phyloP scores from a whole-genome alignment of 2,888 invertebrate species.

The Himalopsyche tibetana region DNA sequence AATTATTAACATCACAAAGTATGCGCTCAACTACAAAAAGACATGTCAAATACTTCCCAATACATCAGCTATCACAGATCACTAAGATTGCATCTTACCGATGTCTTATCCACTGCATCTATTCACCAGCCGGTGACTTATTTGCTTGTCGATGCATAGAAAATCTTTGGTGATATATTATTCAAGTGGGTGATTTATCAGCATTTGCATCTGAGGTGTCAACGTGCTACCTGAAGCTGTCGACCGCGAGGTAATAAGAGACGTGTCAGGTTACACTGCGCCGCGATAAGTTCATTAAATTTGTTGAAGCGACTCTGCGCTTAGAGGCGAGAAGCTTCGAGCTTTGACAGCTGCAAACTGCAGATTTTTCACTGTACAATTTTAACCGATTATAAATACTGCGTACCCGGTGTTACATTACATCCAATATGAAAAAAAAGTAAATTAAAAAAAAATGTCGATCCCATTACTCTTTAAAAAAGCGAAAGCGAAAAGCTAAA shows the following conservation, averaged over 20 bases:
- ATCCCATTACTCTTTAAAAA: too few relatives aligned
- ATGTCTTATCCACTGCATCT: neutral
- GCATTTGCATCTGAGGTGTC: slow-evolving; percentile 2
- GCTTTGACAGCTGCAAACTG: slow-evolving; percentile 21
- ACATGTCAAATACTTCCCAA: too few relatives aligned
- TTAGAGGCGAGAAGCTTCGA: neutral
- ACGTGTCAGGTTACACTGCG: slow-evolving; percentile 6
- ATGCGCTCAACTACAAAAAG: too few relatives aligned
- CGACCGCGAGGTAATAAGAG: slow-evolving; percentile 16
- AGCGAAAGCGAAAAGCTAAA: too few relatives aligned
- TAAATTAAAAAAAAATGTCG: too few relatives aligned
- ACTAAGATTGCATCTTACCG: neutral
- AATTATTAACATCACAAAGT: too few relatives aligned
- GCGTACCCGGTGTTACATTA: too few relatives aligned
- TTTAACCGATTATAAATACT: too few relatives aligned
- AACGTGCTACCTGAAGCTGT: slow-evolving; percentile 12
- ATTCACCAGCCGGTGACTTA: neutral
- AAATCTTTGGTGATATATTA: slow-evolving; percentile 4
- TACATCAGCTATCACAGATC: too few relatives aligned
- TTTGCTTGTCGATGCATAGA: neutral
- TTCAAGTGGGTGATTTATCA: slow-evolving; percentile 12
- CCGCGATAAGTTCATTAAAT: slow-evolving; percentile 12
- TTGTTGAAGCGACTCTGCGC: neutral
- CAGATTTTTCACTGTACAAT: neutral
- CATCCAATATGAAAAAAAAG: too few relatives aligned